Conservation (phyloP, 2,888 invertebrate species). For the Drosophila mayaguana region DNA sequence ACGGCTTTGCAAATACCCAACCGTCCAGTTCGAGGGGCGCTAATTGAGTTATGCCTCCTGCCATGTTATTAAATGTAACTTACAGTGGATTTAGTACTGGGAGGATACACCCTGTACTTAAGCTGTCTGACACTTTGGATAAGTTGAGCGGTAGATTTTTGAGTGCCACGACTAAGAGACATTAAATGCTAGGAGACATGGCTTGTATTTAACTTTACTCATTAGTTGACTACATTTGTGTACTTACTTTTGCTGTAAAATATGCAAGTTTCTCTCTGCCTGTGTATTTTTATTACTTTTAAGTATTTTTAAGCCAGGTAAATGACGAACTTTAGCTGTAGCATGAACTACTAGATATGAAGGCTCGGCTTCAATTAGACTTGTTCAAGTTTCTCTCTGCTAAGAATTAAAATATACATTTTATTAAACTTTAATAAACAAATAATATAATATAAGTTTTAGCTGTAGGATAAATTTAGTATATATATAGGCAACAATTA, state of each 20-base stretch:
- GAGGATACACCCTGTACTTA: background rate
- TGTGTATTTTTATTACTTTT: background rate
- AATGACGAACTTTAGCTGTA: background rate
- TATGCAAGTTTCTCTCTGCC: background rate
- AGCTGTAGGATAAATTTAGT: too few species aligned
- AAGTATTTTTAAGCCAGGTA: background rate
- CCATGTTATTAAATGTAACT: background rate
- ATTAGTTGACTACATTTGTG: background rate
- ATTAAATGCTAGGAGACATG: background rate
- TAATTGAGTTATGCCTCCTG: background rate
- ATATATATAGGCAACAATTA: too few species aligned
- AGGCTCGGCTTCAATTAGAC: too few species aligned
- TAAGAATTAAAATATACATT: too few species aligned
- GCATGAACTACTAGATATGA: background rate
- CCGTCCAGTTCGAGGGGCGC: conserved; percentile 1
- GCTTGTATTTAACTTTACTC: background rate
- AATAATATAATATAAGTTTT: too few species aligned
- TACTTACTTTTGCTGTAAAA: background rate
- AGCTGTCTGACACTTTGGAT: background rate
- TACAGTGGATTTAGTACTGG: background rate
- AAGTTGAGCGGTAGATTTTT: background rate
- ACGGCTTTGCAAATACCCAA: conserved; percentile 16
- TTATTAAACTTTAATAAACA: too few species aligned
- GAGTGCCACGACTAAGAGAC: too few species aligned
- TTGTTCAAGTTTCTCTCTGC: too few species aligned